phyloP scores from a whole-genome alignment of 2,113 vertebrate species.

The Laticauda colubrina region DNA sequence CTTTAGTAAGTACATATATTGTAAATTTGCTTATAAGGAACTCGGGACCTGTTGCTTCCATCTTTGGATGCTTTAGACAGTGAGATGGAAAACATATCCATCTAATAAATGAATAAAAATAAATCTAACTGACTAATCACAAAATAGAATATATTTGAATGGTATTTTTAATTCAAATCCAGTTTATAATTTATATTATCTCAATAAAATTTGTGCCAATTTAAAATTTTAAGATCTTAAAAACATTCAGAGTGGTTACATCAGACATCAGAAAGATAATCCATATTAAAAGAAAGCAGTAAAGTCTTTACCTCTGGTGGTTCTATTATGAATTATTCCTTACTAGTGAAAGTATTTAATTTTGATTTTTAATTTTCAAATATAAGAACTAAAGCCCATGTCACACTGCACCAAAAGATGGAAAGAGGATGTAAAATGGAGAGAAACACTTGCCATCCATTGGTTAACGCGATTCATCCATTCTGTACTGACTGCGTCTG shows the following conservation, averaged over 20 bases:
- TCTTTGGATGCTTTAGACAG: neutral
- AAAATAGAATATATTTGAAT: neutral
- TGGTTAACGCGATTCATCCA: too few species aligned
- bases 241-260: neutral
- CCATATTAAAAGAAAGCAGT: neutral
- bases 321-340: neutral
- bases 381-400: neutral
- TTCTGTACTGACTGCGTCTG: too few species aligned
- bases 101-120: too few species aligned
- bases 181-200: slow-evolving; percentile 1
- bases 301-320: neutral
- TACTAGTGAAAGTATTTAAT: slow-evolving; percentile 2
- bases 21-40: neutral
- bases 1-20: neutral
- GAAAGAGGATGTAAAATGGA: too few species aligned
- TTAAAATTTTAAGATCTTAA: neutral
- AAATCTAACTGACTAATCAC: neutral
- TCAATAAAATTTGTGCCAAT: neutral
- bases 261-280: neutral
- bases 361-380: neutral
- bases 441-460: too few species aligned
- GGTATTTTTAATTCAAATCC: neutral
- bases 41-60: neutral
- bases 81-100: neutral
- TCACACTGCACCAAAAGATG: too few species aligned